Evolutionary conservation across 2,113 vertebrate species (phyloP).

Genomic region (Chitala chitala): DNA sequence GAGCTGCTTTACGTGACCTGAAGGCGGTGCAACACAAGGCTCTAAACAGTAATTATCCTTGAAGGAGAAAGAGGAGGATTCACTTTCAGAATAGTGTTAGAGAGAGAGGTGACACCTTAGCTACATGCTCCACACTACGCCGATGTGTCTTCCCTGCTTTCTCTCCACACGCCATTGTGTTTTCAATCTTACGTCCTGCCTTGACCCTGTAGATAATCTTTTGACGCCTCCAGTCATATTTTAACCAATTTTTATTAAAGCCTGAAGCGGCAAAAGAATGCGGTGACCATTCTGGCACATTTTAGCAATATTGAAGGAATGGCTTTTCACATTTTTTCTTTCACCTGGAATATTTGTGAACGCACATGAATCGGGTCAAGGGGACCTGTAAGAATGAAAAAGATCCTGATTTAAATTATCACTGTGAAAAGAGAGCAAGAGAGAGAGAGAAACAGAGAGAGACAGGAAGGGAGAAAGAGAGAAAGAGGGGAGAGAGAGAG

Average conservation of each 20-base stretch:
- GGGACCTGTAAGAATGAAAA: background rate
- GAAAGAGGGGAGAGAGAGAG: too few relatives aligned
- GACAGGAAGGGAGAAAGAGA: too few relatives aligned
- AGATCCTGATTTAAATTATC: background rate
- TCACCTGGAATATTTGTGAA: slow-evolving; percentile 12
- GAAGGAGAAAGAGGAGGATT: slow-evolving; percentile 35
- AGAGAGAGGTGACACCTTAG: slow-evolving; percentile 28
- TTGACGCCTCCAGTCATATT: slow-evolving; percentile 19
- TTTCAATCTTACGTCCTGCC: background rate
- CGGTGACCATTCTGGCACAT: background rate
- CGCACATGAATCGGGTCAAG: background rate
- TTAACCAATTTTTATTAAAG: slow-evolving; percentile 16
- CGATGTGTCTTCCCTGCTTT: too few relatives aligned
- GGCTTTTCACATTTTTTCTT: slow-evolving; percentile 6
- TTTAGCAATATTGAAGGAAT: background rate
- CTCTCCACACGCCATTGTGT: too few relatives aligned
- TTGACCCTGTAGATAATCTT: slow-evolving; percentile 15
- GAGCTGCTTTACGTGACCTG: slow-evolving; percentile 31
- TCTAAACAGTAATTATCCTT: slow-evolving; percentile 38
- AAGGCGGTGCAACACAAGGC: slow-evolving; percentile 21
- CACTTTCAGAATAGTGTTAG: slow-evolving; percentile 28
- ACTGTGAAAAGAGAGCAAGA: background rate
- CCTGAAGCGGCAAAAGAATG: background rate
- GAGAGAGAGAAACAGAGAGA: too few relatives aligned
- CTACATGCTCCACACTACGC: background rate